Evolutionary conservation across 2,797 vertebrate species (phyloP), one percentile per base, ranked within the genome.

Genomic region (Natrix natrix): DNA sequence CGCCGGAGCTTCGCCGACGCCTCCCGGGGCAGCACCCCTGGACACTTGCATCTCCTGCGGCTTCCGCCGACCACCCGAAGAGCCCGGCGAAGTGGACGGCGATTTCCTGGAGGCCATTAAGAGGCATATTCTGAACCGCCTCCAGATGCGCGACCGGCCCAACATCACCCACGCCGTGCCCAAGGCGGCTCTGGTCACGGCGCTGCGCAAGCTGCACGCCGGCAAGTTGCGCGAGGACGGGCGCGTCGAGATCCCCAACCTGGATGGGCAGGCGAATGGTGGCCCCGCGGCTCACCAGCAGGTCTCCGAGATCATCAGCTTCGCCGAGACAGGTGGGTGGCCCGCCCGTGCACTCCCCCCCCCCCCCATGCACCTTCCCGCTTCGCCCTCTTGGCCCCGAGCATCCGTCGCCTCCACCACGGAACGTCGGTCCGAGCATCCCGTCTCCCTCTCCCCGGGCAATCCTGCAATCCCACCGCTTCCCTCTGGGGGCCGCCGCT

Each of bases 141-240:
- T 99, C 94, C 99, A 99, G 98, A 98, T 99, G 99, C 97, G 98
- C 93, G 98, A 98, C 90, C 97, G 99, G 96, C 99, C 99, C 94
- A 99, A 99, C 98, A 99, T 99, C 98, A 99, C 99, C 22, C 99
- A 99, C 94, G 98, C 99, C 24, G 98, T 99, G 96, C 99, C 99
- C 69, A 99, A 98, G 97, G 99, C 99, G 52, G 98, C 99, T 95
- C 98, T 99, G 99, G 98, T 99, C 96, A 99, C 99, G n/a, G 99
- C 99, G 91, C 98, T 99, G 96, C 96, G 99, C 97, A 99, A 99
- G 97, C 98, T 99, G 95, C 99, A 99, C 97, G 98, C 99, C 74
- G 99, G 99, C 54, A 99, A 99, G 97, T 98, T 99, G 96, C 97
- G 99, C 7, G 99, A 99, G 96, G 99, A 99, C 97, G 99, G 99